phyloP scores from a whole-genome alignment of 2,888 invertebrate genomes.

The Agonopterix arenella region DNA sequence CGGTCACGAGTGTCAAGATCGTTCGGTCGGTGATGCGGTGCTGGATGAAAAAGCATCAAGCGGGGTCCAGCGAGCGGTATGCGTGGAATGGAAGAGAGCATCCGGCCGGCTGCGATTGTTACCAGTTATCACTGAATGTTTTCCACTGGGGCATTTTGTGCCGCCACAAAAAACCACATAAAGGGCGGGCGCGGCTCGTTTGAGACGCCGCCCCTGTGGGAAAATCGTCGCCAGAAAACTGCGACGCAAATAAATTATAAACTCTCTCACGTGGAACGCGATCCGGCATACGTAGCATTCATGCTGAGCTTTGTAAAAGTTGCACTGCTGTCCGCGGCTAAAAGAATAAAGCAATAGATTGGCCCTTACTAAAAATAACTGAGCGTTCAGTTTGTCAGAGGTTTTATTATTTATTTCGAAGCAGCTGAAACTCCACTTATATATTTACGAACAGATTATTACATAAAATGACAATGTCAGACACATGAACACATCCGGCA shows the following conservation, averaged over 20 bases:
- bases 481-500: too few relatives aligned
- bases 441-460: too few relatives aligned
- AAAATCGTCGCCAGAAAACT: slow-evolving; percentile 76
- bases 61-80: slow-evolving; percentile 57
- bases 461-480: too few relatives aligned
- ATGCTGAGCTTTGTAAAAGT: slow-evolving; percentile 40
- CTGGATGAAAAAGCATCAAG: slow-evolving; percentile 69
- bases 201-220: slow-evolving; percentile 74
- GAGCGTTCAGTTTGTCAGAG: too few relatives aligned
- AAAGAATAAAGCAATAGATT: background rate
- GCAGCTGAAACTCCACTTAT: too few relatives aligned
- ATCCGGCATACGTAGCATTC: slow-evolving; percentile 46
- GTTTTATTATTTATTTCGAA: too few relatives aligned
- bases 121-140: slow-evolving; percentile 77
- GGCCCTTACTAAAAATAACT: too few relatives aligned
- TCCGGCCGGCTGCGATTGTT: slow-evolving; percentile 76
- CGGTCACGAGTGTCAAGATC: slow-evolving; percentile 39
- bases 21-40: slow-evolving; percentile 31
- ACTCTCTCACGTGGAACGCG: slow-evolving; percentile 67
- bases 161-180: slow-evolving; percentile 73
- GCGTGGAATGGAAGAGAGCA: slow-evolving; percentile 71
- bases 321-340: background rate
- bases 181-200: slow-evolving; percentile 74
- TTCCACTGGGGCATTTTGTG: slow-evolving; percentile 72
- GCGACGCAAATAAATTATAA: slow-evolving; percentile 74